Base-by-base conservation (phyloP, 2,113 vertebrate species). In the Barbus barbus region DNA sequence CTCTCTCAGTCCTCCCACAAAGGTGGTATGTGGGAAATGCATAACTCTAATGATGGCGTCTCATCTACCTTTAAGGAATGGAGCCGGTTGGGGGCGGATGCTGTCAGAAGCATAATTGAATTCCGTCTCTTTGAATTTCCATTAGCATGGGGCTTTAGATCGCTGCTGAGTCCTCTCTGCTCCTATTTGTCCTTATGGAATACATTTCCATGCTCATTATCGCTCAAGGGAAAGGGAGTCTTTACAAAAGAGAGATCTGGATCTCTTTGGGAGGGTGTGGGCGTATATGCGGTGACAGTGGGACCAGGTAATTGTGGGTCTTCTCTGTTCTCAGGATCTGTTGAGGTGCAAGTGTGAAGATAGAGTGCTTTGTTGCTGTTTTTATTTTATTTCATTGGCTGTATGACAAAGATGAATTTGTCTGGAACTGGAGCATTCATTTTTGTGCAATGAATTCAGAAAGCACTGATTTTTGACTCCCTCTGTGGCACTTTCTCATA, bases 91-190 rank as follows among this genome's bases (percentile, higher is more conserved):
- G 26, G 36, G 18, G 41, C 8, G 38, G 69, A 26, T 36, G 60
- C 24, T 82, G 76, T 83, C 74, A 72, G 78, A 53, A 36, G 24
- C 13, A 18, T 89, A 87, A 90, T 90, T 90, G 18, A 90, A 91
- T 90, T 91, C 60, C 31, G 26, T 79, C 79, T 89, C 81, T 88
- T 89, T 90, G 83, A 85, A 81, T 89, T 86, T 87, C 82, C 72
- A 79, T 90, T 86, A 82, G 79, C 56, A 24, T 81, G 24, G 26
- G 36, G 31, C n/a, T 84, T 83, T 77, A 80, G 83, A 38, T 85
- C 67, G 80, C 13, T 61, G n/a, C 14, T 12, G 72, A 28, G 61
- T 24, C 61, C 81, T 78, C 69, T 74, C 74, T 73, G 41, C 31
- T 38, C 46, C 24, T 63, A 61, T 77, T 82, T 84, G 28, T 82